A percentile compares a stretch with the other conserved stretches of the same genome.
These are phyloP conservation scores for Anarsia innoxiella DNA, from an alignment of 2,888 invertebrate species.

Conservation along the genomic window DNA sequence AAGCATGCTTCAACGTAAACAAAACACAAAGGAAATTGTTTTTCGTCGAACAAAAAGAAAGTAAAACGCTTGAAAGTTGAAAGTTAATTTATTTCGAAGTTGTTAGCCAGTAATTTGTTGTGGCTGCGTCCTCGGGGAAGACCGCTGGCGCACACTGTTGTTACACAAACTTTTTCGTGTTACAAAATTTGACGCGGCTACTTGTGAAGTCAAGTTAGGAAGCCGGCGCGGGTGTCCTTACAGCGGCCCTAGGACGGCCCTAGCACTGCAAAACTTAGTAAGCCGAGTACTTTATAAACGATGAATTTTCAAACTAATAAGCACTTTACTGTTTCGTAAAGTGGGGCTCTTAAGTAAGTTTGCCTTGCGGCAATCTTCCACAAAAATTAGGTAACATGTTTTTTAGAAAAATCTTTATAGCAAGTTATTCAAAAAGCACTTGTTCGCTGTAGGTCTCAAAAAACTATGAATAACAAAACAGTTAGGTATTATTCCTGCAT, in stretches of 20 bases:
- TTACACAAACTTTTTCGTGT: conserved; percentile 49
- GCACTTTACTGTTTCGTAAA: too few relatives aligned
- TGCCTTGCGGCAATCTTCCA: too few relatives aligned
- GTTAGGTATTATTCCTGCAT: too few relatives aligned
- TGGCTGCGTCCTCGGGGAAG: conserved; percentile 58
- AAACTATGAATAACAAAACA: too few relatives aligned
- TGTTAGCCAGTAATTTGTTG: conserved; percentile 72
- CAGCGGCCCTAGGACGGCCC: background rate
- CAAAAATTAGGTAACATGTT: too few relatives aligned
- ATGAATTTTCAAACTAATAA: too few relatives aligned
- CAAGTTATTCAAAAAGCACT: too few relatives aligned
- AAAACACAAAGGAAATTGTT: conserved; percentile 66
- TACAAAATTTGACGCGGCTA: conserved; percentile 7
- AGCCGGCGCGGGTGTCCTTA: conserved; percentile 5
- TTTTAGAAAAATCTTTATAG: too few relatives aligned
- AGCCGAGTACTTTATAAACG: too few relatives aligned
- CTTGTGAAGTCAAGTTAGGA: background rate
- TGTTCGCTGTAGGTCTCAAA: too few relatives aligned
- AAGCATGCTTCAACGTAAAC: conserved; percentile 43
- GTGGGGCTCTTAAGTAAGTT: too few relatives aligned
- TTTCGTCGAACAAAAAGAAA: conserved; percentile 58
- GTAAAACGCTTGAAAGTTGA: conserved; percentile 68
- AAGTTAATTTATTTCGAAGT: conserved; percentile 73
- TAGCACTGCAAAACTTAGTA: background rate
- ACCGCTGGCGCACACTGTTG: conserved; percentile 48